Base-by-base conservation (phyloP, 2,113 vertebrate genomes). In the Athene cunicularia region DNA sequence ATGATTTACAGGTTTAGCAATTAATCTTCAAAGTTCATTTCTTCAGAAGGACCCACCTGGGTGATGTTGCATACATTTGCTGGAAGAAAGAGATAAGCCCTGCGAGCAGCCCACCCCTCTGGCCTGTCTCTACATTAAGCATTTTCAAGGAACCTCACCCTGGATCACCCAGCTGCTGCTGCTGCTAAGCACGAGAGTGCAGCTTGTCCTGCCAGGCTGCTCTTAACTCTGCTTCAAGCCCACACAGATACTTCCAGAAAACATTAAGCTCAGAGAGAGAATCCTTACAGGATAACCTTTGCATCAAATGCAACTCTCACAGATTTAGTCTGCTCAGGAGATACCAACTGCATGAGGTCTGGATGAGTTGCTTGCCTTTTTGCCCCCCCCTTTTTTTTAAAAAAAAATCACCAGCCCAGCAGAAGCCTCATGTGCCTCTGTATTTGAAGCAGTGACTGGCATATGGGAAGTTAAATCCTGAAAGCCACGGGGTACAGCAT, bases 161-260 rank as follows among this genome's bases (percentile, higher is more conserved):
- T 26, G 35, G 27, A 30, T 74, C 56, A 68, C 23, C 14, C 9
- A 14, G 19, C 45, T 27, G 67, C 62, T 77, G 67, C 62, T 77
- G 60, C n/a, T 37, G 30, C 1, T 22, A 27, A 28, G 18, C 6
- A 4, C 0, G 0, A 21, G 49, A 45, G 35, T 2, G 32, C 47
- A 77, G 52, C 73, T 45, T 2, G 0, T 47, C 70, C n/a, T 55
- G 83, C 35, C 71, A 90, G 68, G 22, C 63, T 52, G 27, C 53
- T 71, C 74, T 58, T 35, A 64, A 50, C 49, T 23, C 39, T n/a
- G 58, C 43, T 28, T 45, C 30, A 26, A 53, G 53, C 52, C 63
- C 1, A 0, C 45, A 70, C 35, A 68, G 52, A 58, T 21, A n/a
- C 33, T 58, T 67, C 52, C 58, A 86, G 67, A 86, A 75, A 79